These are phyloP conservation scores for Euplagia quadripunctaria DNA, from an alignment of 2,888 invertebrate genomes.

Conservation along the genomic window DNA sequence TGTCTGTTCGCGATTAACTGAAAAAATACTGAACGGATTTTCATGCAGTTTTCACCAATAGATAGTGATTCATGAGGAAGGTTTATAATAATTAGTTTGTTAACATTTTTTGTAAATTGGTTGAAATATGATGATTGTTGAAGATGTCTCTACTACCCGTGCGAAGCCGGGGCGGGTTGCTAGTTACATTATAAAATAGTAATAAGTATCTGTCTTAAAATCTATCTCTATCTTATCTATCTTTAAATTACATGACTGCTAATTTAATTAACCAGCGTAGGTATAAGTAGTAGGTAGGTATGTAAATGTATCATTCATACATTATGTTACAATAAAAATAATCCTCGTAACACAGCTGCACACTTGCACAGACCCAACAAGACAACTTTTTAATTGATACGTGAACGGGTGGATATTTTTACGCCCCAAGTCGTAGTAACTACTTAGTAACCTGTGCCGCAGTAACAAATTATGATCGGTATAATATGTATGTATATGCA, in stretches of 20 bases:
- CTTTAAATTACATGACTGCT: slow-evolving; percentile 6
- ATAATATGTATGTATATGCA: slow-evolving; percentile 20
- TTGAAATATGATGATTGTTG: too few relatives aligned
- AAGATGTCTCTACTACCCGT: too few relatives aligned
- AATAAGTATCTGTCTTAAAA: neutral
- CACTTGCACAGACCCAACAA: slow-evolving; percentile 21
- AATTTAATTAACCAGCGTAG: slow-evolving; percentile 12
- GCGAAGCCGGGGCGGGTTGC: too few relatives aligned
- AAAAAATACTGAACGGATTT: too few relatives aligned
- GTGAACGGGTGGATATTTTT: slow-evolving; percentile 21
- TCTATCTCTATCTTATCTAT: too few relatives aligned
- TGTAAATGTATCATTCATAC: slow-evolving; percentile 7
- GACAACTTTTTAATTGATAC: slow-evolving; percentile 17
- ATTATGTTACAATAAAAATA: slow-evolving; percentile 38
- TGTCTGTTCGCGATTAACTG: too few relatives aligned
- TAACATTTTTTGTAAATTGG: too few relatives aligned
- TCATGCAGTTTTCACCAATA: too few relatives aligned
- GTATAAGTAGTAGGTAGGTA: neutral
- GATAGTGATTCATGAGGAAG: too few relatives aligned
- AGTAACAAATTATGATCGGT: slow-evolving; percentile 32
- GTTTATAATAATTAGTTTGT: too few relatives aligned
- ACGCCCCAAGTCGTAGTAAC: slow-evolving; percentile 16
- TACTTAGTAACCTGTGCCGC: too few relatives aligned
- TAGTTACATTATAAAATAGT: neutral
- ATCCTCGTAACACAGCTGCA: neutral